These are phyloP conservation scores for Austrofundulus limnaeus DNA, from an alignment of 2,113 vertebrate species.

Conservation along the genomic window DNA sequence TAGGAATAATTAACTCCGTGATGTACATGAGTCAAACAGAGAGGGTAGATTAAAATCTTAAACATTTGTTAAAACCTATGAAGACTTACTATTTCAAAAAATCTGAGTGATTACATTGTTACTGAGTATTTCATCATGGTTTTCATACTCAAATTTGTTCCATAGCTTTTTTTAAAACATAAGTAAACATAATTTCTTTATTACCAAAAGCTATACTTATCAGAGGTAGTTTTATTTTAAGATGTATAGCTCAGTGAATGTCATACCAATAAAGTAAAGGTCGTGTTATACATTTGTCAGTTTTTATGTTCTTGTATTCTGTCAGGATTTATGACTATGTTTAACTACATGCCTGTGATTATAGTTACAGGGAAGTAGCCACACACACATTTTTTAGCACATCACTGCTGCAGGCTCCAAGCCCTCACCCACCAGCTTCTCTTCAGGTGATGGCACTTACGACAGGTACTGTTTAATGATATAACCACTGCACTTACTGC, in stretches of 20 bases:
- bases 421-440: slow-evolving; percentile 15
- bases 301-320: neutral
- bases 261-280: neutral
- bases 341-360: neutral
- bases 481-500: slow-evolving; percentile 26
- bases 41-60: neutral
- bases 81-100: too few relatives aligned
- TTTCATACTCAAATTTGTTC: neutral
- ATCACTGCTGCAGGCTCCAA: neutral
- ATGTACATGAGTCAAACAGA: slow-evolving; percentile 10
- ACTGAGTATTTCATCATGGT: too few relatives aligned
- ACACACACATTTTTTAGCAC: slow-evolving; percentile 11
- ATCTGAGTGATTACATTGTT: too few relatives aligned
- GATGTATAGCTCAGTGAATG: neutral
- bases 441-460: slow-evolving; percentile 35
- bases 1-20: slow-evolving; percentile 59
- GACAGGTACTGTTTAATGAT: slow-evolving; percentile 31
- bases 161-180: neutral
- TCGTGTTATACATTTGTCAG: neutral
- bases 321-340: neutral
- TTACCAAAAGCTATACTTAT: neutral
- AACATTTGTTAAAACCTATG: neutral
- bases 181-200: neutral
- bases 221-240: neutral
- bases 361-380: neutral